Percentiles rank a stretch among this genome's conserved stretches.
These are phyloP conservation scores for Imbricaverruca yamaguchii DNA, from an alignment of 2,888 invertebrate species.

Conservation along the genomic window DNA sequence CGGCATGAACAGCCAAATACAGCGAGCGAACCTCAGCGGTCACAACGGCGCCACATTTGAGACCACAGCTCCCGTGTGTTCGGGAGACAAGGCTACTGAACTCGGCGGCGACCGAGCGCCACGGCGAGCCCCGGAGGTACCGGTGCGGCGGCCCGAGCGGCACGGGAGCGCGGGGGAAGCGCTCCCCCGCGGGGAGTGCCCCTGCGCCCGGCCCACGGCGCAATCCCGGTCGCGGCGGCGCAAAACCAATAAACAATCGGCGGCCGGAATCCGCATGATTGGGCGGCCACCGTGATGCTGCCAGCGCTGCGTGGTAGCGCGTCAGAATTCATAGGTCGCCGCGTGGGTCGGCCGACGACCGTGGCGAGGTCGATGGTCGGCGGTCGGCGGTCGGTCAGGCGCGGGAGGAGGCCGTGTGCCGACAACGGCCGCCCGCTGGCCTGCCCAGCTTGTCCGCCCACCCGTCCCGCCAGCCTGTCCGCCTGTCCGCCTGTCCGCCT, in stretches of 20 bases:
- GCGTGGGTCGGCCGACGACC: neutral
- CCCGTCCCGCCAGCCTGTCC: neutral
- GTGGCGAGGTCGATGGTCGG: neutral
- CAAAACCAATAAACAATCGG: no score
- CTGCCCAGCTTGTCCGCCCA: neutral
- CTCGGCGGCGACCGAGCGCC: neutral
- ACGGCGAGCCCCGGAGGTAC: neutral
- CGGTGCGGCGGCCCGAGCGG: neutral
- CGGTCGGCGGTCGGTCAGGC: neutral
- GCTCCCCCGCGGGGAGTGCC: neutral
- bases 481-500: neutral
- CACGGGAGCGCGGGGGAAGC: neutral
- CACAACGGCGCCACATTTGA: no score
- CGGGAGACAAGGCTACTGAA: neutral
- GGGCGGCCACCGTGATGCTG: neutral
- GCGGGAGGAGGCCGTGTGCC: neutral
- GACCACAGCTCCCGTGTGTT: no score
- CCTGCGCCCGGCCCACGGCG: no score
- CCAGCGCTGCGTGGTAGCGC: neutral
- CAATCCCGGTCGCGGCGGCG: no score
- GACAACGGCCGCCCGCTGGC: neutral
- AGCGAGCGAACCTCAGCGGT: no score
- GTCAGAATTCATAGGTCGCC: constrained; percentile 16
- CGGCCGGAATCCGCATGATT: neutral
- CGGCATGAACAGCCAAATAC: no score